A percentile compares a stretch with the other conserved stretches of the same genome.
Evolutionary conservation across 2,113 vertebrate species (phyloP).

Genomic region (Xenotilapia longispinis): DNA sequence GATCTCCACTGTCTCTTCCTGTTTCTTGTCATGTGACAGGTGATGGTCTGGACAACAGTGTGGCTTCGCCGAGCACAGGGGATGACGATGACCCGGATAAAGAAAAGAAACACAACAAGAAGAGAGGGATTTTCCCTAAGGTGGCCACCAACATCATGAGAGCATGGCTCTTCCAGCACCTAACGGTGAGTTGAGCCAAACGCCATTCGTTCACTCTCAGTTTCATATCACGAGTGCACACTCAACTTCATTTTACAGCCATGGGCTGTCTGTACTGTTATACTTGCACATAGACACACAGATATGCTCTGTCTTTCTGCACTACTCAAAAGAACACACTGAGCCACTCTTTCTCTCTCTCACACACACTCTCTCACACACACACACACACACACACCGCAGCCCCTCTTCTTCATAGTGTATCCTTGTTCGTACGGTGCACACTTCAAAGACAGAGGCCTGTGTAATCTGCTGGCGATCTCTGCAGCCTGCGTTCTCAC

Average conservation of each 20-base stretch:
- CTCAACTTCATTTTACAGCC: not conserved
- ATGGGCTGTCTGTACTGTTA: not conserved
- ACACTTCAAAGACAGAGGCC: constrained; percentile 48
- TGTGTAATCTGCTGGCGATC: constrained; percentile 37
- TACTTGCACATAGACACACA: not conserved
- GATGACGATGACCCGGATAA: constrained; percentile 99
- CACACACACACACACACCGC: not conserved
- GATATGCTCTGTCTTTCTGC: not conserved
- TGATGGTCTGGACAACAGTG: constrained; percentile 99
- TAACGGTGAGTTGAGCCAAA: constrained; percentile 87
- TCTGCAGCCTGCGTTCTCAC: constrained; percentile 5
- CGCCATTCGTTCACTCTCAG: not conserved
- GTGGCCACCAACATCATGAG: constrained; percentile 99
- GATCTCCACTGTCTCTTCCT: constrained; percentile 35
- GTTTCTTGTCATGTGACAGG: constrained; percentile 86
- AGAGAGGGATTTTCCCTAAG: constrained; percentile 99
- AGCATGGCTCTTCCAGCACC: constrained; percentile 99
- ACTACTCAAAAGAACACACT: not conserved
- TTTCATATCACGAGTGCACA: not conserved
- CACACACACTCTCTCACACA: not conserved
- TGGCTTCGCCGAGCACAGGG: constrained; percentile 98
- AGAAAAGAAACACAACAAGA: constrained; percentile 99
- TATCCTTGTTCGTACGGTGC: constrained; percentile 11
- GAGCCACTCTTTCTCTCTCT: not conserved
- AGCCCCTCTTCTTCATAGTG: not conserved